Base-by-base conservation (phyloP, 2,888 invertebrate genomes). In the Isotomurus palustris region DNA sequence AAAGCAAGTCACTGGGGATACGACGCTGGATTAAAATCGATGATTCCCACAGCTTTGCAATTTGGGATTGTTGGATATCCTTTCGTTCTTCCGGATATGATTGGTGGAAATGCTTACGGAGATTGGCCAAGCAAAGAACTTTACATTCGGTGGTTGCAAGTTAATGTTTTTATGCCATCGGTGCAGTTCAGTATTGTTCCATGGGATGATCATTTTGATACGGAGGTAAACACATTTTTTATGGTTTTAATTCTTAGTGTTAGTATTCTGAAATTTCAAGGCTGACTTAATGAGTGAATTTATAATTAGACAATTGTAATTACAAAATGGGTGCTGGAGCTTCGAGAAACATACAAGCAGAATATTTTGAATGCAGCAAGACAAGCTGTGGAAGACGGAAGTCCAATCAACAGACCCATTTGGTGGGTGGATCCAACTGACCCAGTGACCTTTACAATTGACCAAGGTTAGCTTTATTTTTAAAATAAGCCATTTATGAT, bases 351-450 rank as follows among this genome's bases (percentile, higher is more conserved):
- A 28, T 60, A 52, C 35, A n/a, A 54, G 1, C 54, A 59, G 17
- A 44, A 51, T 14, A 76, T 80, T 36, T 84, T 90, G 56, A 77
- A 82, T 65, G 75, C 78, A 2, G 82, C 83, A 0, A 72, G 81
- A 49, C 75, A 79, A 4, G 79, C 84, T 0, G 80, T 83, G 0
- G 66, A 71, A 2, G 77, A 80, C 1, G 88, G 88, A 12, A 78
- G 80, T 2, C 90, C 88, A 0, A 82, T 89, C 12, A 88, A 88
- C 75, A 79, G 85, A 2, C 91, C 91, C 0, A 79, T 91, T 35
- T 92, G 91, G 91, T 91, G 90, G 90, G 73, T 85, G 0, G 86
- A 83, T 68, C 88, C 90, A 0, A 74, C 73, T 0, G 85, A 90
- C 71, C 71, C 73, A 24, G 78, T 78, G 19, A 84, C 88, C 0